Base-by-base conservation (phyloP, 2,113 vertebrate genomes). In the Apteryx owenii region DNA sequence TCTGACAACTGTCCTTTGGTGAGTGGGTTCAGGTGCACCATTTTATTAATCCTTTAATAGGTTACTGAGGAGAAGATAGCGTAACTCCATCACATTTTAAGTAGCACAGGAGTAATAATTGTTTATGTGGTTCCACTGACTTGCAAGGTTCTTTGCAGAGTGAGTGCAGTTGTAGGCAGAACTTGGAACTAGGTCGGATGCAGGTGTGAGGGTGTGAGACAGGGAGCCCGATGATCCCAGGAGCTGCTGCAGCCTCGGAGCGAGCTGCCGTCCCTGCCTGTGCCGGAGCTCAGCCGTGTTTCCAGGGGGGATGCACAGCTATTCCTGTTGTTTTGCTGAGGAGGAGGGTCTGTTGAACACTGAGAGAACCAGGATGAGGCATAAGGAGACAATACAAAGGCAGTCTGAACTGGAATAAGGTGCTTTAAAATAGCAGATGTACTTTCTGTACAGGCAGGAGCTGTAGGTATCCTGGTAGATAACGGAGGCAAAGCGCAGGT, bases 1-100 rank as follows among this genome's bases (percentile, higher is more conserved):
- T 51, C 60, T 95, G 65, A 15, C 94, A 96, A 33, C 88, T 95
- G 51, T 58, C 92, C 62, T 62, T 79, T 65, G 54, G 26, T 69
- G 81, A 62, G 81, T 44, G 89, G 54, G 62, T 82, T 86, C 91
- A 86, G 95, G 73, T 78, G 62, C 61, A 65, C 62, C 85, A 17
- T 78, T 64, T n/a, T 31, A 68, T 92, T 40, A 5, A 56, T 40
- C 61, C 70, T 50, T 20, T 13, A 15, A 10, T 38, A 8, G 40
- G 69, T 8, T 70, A 0, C 60, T 3, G 60, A n/a, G 71, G 26
- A 68, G 89, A 79, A 44, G 11, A 61, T 46, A 65, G 65, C 16
- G 56, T 71, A 85, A 33, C 69, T 79, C 56, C 56, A 19, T 90
- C 56, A 50, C 58, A 50, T 66, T 71, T 65, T 26, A 42, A 48